Evolutionary conservation across 2,888 invertebrate species (phyloP), one percentile per base, ranked within the genome.

Genomic region (Acrobasis repandana): DNA sequence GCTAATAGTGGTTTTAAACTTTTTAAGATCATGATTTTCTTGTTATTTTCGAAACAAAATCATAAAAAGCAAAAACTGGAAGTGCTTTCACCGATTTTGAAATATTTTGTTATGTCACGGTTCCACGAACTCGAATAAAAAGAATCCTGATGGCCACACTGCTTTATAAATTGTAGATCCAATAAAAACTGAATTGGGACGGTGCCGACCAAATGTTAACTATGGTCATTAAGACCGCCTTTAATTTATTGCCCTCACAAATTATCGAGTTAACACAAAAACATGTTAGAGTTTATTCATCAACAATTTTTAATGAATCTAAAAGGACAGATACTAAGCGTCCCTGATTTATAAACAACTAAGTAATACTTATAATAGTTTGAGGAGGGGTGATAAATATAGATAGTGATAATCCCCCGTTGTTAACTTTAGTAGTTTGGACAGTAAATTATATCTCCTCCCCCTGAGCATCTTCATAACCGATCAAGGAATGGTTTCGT

Each of bases 171-270:
- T 76, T 69, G 65, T 76, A 71, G 60, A 58, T 63, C 60, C 63
- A 73, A 77, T 49, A 49, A 58, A 79, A 80, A 75, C 60, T 57
- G 64, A 70, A 65, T 68, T 68, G 65, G 71, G 68, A 63, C 66
- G 49, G 16, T 49, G 58, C 49, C 58, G 58, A 38, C 49, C 36
- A 58, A 58, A 58, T 56, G 56, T 56, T 56, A 50, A 58, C 58
- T 58, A 34, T 36, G 38, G 58, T 58, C 58, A 58, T 58, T 58
- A 58, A 58, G 50, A 49, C 49, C 33, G 38, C 36, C 38, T 49
- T 58, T 50, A 73, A 76, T 78, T 76, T 74, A 80, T 79, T 69
- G 71, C 70, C 67, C 68, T 65, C 71, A 74, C 74, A 73, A 79
- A 76, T 73, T 75, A 74, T 71, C 70, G 71, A 73, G 67, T 70